A percentile compares a stretch with the other conserved stretches of the same genome.
phyloP scores from a whole-genome alignment of 2,113 vertebrate species.

The Phyllopteryx taeniolatus region DNA sequence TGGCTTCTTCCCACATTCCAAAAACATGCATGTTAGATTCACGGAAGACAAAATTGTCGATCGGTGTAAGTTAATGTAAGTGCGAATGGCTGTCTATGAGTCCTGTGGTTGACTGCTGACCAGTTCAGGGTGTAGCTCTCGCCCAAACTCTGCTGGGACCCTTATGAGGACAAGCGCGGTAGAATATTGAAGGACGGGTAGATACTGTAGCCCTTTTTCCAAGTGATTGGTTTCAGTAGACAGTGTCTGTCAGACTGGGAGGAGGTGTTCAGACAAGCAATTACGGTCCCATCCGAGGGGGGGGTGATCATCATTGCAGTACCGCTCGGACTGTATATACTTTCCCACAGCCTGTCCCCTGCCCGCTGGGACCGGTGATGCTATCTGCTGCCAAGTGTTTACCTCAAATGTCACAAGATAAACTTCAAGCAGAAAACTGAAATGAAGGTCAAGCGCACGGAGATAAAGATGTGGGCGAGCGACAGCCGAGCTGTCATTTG shows the following conservation, averaged over 20 bases:
- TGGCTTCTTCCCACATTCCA: too few species aligned
- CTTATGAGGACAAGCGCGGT: background rate
- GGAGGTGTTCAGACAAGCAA: conserved; percentile 67
- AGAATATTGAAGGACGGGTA: background rate
- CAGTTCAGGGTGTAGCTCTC: background rate
- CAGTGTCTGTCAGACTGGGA: conserved; percentile 57
- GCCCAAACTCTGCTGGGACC: background rate
- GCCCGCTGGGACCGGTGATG: conserved; percentile 66
- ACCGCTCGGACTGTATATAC: conserved; percentile 66
- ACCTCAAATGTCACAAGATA: conserved; percentile 51
- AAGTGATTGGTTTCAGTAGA: conserved; percentile 28
- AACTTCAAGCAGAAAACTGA: conserved; percentile 32
- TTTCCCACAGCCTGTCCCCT: conserved; percentile 78
- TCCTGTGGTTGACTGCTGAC: too few species aligned
- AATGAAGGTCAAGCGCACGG: conserved; percentile 15
- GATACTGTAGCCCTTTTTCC: background rate
- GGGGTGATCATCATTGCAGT: conserved; percentile 65
- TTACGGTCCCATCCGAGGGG: conserved; percentile 66
- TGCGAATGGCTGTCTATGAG: too few species aligned
- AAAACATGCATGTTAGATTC: too few species aligned
- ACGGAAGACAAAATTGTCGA: too few species aligned
- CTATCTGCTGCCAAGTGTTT: conserved; percentile 70
- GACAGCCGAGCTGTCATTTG: background rate
- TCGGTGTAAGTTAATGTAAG: too few species aligned
- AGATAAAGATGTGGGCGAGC: background rate